These are phyloP conservation scores for Trachemys scripta DNA, from an alignment of 2,113 vertebrate species.

Conservation along the genomic window DNA sequence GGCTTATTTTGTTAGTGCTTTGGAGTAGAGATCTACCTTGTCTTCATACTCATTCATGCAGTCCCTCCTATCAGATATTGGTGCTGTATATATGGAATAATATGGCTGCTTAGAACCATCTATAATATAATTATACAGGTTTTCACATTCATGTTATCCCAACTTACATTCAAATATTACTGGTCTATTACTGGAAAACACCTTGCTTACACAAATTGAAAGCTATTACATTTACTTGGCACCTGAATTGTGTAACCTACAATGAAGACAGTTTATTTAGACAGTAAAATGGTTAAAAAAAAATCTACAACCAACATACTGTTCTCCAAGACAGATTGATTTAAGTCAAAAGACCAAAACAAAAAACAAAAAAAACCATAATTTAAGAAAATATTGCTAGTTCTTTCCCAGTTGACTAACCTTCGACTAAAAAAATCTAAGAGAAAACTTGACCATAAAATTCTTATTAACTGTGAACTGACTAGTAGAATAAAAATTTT, in stretches of 20 bases:
- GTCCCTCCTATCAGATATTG: background rate
- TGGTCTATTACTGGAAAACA: background rate
- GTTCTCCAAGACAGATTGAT: background rate
- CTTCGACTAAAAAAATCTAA: background rate
- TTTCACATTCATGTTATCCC: background rate
- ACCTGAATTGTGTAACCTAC: background rate
- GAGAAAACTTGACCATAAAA: background rate
- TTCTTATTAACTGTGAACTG: fast-evolving
- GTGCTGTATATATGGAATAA: background rate
- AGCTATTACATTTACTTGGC: background rate
- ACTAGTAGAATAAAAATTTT: background rate
- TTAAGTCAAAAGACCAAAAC: background rate
- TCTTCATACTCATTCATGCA: background rate
- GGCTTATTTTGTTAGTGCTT: background rate
- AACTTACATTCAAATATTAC: background rate
- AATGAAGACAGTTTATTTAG: background rate
- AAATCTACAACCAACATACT: no score
- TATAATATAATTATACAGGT: background rate
- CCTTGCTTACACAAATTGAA: background rate
- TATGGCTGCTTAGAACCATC: background rate
- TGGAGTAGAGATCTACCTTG: background rate
- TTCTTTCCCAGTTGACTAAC: background rate
- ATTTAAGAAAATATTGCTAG: background rate
- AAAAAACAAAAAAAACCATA: background rate
- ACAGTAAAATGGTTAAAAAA: background rate